Base-by-base conservation (phyloP, 2,113 vertebrate genomes). In the Onychostruthus taczanowskii region DNA sequence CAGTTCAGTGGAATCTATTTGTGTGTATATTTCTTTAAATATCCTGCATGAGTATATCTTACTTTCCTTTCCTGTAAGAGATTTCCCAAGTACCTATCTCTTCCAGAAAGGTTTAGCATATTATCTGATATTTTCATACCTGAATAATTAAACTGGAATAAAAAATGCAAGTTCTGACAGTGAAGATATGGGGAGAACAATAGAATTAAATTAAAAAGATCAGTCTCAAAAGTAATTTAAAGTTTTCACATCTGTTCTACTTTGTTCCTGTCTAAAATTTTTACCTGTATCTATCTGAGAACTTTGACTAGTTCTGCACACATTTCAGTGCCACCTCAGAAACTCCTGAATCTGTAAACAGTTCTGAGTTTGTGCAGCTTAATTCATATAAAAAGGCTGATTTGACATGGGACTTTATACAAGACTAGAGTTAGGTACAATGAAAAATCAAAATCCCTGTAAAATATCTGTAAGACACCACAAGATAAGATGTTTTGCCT, bases 81-180 rank as follows among this genome's bases (percentile, higher is more conserved):
- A 85, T 62, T 87, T 94, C 27, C 33, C 55, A 92, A 31, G 69
- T 81, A 86, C 77, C 33, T 23, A n/a, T 95, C 33, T 94, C 11
- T 84, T 97, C 50, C 63, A 84, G 28, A 93, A 95, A 93, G 24
- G 49, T 52, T 67, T 88, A 90, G 63, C 58, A 59, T 90, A 82
- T 82, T 52, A 76, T 63, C 70, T 93, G 41, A 61, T 47, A 21
- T 84, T 94, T 96, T 93, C 73, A 33, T 91, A 93, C 7, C 58
- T 52, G 10, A 89, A 49, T 87, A 79, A 76, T 85, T 67, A 89
- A 92, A 90, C 56, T 37, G 47, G 75, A 52, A 85, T 64, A 55
- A 91, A 88, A 94, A 93, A 78, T 90, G n/a, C 31, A 92, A 82
- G 22, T 93, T 56, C 66, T 74, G 73, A 91, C 81, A 72, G 67